phyloP scores from a whole-genome alignment of 2,797 vertebrate species.

The Corythornis leucogaster region DNA sequence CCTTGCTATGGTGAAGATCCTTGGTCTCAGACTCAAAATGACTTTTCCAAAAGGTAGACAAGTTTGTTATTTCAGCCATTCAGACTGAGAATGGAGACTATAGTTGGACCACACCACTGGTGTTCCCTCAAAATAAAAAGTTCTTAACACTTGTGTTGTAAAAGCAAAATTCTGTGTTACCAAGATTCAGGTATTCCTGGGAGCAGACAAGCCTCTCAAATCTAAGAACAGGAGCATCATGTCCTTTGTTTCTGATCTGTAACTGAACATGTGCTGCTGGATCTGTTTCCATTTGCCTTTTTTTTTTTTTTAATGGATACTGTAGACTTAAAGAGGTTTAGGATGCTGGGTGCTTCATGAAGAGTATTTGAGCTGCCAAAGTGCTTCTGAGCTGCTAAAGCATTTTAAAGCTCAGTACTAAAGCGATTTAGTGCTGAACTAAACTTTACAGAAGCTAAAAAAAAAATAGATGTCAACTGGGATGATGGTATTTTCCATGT shows the following conservation, averaged over 20 bases:
- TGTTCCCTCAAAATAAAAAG: background rate
- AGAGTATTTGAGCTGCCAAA: slow-evolving; percentile 67
- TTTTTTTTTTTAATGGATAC: slow-evolving; percentile 11
- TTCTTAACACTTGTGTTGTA: background rate
- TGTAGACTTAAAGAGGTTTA: slow-evolving; percentile 64
- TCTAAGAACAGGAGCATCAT: background rate
- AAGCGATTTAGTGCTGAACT: slow-evolving; percentile 64
- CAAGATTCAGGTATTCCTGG: background rate
- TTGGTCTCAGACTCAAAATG: background rate
- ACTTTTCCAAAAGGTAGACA: background rate
- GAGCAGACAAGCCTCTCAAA: background rate
- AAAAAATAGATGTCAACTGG: slow-evolving; percentile 31
- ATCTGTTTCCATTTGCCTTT: background rate
- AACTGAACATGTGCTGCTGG: background rate
- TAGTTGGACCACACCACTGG: background rate
- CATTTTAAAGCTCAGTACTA: slow-evolving; percentile 66
- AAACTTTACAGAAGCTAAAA: slow-evolving; percentile 61
- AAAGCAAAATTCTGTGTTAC: background rate
- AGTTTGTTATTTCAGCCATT: background rate
- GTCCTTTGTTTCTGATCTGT: background rate
- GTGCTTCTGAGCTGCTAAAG: slow-evolving; percentile 72
- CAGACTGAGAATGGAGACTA: background rate
- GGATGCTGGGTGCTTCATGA: slow-evolving; percentile 45
- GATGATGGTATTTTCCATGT: background rate
- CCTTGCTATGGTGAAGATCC: background rate